Evolutionary conservation across 2,113 vertebrate species (phyloP), one percentile per base, ranked within the genome.

Genomic region (Gallinago undulata): DNA sequence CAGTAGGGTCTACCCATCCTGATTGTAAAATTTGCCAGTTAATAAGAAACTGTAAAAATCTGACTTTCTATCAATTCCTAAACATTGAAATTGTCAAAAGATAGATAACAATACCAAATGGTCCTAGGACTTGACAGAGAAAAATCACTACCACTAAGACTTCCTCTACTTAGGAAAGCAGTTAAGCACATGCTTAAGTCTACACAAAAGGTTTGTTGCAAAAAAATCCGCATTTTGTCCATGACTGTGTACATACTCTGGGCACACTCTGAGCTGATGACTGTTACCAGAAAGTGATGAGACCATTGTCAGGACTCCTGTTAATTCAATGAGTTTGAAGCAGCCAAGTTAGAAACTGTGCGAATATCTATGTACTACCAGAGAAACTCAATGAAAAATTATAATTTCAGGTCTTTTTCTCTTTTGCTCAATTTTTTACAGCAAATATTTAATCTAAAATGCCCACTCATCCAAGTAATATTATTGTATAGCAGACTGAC

Each of bases 151-250:
- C 23, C 50, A 41, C 48, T 3, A 35, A 74, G 39, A 66, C 27
- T 7, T 45, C 47, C 35, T 72, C 48, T 90, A 19, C 15, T 73
- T 51, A 66, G 35, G 27, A 89, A 88, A 60, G 12, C 33, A 76
- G 39, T 39, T 39, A 39, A 39, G 39, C 39, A 39, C 39, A 39
- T 39, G 39, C 39, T 27, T 75, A 35, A 60, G 2, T 41, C 70
- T 19, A 16, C 1, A 3, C 25, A 47, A 76, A 78, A 72, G 1
- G 0, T 67, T n/a, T 35, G 5, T 5, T n/a, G 43, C 4, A 64
- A 88, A 82, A 43, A 60, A 51, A 7, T 43, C 50, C 39, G 8
- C 12, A 22, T 90, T 72, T 72, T 75, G 22, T 51, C 9, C 13
- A 19, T 8, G 0, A 9, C 22, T 43, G 7, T 48, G 30, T 73